A percentile compares a stretch with the other conserved stretches of the same genome.
Evolutionary conservation across 2,888 invertebrate species (phyloP).

Genomic region (Pandemis corylana): DNA sequence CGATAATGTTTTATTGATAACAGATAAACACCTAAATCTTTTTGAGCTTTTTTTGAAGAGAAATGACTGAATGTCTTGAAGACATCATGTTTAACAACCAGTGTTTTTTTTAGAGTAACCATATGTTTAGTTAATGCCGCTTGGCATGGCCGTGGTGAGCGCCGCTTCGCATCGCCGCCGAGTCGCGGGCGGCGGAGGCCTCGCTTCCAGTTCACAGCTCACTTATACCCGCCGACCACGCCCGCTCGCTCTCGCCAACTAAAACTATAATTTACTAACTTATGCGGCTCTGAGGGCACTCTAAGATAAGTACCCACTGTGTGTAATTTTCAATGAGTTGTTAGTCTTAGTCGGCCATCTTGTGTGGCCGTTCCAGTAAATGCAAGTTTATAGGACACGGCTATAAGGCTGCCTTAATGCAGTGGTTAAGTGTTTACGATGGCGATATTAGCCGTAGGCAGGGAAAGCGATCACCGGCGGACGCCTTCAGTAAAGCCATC

Average conservation of each 20-base stretch:
- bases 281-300: conserved; percentile 35
- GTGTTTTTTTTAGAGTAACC: neutral
- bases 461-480: conserved; percentile 38
- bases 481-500: conserved; percentile 41
- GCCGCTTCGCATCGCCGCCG: conserved; percentile 6
- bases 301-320: conserved; percentile 21
- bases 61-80: neutral
- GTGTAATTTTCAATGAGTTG: conserved; percentile 19
- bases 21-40: neutral
- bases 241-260: conserved; percentile 34
- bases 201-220: conserved; percentile 17
- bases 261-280: conserved; percentile 41
- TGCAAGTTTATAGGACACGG: conserved; percentile 33
- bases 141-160: conserved; percentile 14
- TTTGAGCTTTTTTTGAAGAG: neutral
- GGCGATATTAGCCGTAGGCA: conserved; percentile 35
- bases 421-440: conserved; percentile 41
- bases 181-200: conserved; percentile 10
- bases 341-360: conserved; percentile 31
- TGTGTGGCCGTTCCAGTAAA: conserved; percentile 19
- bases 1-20: neutral
- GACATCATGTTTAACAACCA: neutral
- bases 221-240: conserved; percentile 18
- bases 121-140: neutral
- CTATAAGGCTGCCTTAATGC: conserved; percentile 29